Evolutionary conservation across 2,113 vertebrate genomes (phyloP).

Genomic region (Ardeotis arabs): DNA sequence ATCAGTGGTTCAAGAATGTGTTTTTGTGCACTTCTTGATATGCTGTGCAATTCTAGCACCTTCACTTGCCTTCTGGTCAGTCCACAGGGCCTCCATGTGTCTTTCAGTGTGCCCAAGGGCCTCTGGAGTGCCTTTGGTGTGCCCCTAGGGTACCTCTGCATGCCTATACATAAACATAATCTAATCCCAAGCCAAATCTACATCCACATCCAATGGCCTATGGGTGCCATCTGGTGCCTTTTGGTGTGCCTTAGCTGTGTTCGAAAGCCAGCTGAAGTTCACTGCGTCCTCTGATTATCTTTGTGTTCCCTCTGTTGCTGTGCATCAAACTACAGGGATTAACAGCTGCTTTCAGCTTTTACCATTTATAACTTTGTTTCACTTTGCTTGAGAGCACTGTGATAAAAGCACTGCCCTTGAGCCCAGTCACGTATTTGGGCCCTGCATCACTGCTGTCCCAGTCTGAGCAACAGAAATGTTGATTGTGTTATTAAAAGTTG

Average conservation of each 20-base stretch:
- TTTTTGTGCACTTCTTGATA: background rate
- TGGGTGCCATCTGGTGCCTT: background rate
- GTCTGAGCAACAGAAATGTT: background rate
- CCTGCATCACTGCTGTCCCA: background rate
- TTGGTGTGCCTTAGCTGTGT: background rate
- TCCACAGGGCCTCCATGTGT: background rate
- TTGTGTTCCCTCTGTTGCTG: background rate
- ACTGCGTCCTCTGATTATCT: background rate
- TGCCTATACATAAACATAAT: background rate
- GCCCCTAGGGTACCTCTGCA: background rate
- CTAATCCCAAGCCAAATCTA: background rate
- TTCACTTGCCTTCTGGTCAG: background rate
- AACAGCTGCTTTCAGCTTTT: background rate
- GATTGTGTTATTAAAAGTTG: background rate
- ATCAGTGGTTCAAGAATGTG: background rate
- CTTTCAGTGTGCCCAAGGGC: background rate
- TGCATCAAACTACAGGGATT: background rate
- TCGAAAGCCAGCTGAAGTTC: background rate
- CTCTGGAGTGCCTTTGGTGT: background rate
- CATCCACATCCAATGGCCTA: background rate
- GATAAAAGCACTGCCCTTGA: background rate
- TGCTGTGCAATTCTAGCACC: background rate
- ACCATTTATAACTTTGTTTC: background rate
- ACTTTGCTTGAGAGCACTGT: background rate
- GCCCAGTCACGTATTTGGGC: background rate